Evolutionary conservation across 2,888 invertebrate species (phyloP).

Genomic region (Diachrysia chrysitis): DNA sequence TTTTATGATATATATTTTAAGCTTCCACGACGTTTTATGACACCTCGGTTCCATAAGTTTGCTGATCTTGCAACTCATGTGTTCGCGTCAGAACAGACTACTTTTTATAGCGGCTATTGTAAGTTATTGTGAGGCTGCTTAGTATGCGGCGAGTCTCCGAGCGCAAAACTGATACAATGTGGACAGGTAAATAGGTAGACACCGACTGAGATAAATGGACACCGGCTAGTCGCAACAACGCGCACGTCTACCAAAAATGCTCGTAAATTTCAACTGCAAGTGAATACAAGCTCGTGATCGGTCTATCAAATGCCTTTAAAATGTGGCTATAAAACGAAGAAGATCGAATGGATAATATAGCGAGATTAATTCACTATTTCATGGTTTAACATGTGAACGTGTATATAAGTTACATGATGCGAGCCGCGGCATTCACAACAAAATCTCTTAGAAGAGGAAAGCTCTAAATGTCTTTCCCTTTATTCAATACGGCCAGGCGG

Average conservation of each 20-base stretch:
- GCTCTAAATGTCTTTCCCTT: constrained; percentile 61
- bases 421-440: constrained; percentile 24
- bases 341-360: constrained; percentile 70
- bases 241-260: constrained; percentile 58
- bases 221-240: constrained; percentile 60
- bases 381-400: constrained; percentile 65
- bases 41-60: constrained; percentile 52
- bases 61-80: constrained; percentile 61
- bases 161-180: constrained; percentile 72
- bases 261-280: constrained; percentile 64
- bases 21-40: constrained; percentile 55
- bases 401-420: constrained; percentile 40
- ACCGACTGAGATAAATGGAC: constrained; percentile 70
- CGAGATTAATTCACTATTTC: constrained; percentile 68
- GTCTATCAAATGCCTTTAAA: constrained; percentile 65
- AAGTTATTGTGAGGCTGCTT: constrained; percentile 74
- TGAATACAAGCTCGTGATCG: constrained; percentile 64
- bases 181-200: constrained; percentile 70
- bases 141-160: constrained; percentile 74
- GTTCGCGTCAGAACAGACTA: constrained; percentile 64
- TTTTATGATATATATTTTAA: constrained; percentile 62
- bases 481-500: constrained; percentile 70
- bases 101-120: constrained; percentile 79
- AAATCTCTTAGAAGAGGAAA: constrained; percentile 43
- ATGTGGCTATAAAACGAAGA: constrained; percentile 66